Percentiles rank a stretch among this genome's conserved stretches.
These are phyloP conservation scores for Ammospiza caudacuta DNA, from an alignment of 2,113 vertebrate genomes.

Conservation along the genomic window DNA sequence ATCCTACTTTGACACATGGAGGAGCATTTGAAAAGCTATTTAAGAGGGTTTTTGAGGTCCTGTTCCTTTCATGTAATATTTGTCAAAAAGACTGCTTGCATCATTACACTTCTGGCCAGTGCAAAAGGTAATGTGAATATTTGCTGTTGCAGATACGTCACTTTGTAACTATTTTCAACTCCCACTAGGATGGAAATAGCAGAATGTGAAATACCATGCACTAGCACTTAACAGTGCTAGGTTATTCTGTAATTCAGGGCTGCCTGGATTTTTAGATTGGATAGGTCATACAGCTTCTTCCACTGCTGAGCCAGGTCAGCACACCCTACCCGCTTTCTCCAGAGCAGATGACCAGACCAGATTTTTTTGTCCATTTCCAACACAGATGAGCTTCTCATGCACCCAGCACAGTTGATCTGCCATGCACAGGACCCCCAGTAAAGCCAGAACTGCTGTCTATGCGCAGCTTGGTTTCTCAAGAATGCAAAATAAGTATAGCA, in stretches of 20 bases:
- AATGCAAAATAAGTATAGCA: neutral
- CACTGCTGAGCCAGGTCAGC: neutral
- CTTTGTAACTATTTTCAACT: slow-evolving; percentile 45
- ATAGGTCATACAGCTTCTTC: neutral
- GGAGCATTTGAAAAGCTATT: slow-evolving; percentile 31
- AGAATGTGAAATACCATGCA: neutral
- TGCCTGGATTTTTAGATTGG: neutral
- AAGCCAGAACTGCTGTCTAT: neutral
- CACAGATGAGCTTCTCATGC: neutral
- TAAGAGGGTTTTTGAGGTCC: neutral
- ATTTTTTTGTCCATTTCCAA: neutral
- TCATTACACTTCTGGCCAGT: neutral
- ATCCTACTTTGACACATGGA: slow-evolving; percentile 57
- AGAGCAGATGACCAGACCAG: neutral
- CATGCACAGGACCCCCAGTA: neutral
- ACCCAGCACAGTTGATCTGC: neutral
- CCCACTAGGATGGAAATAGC: slow-evolving; percentile 9
- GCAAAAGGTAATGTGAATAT: slow-evolving; percentile 11
- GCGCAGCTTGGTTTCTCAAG: neutral
- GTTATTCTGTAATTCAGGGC: slow-evolving; percentile 28
- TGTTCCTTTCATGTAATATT: neutral
- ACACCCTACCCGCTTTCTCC: neutral
- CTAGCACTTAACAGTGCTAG: slow-evolving; percentile 23
- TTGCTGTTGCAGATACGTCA: slow-evolving; percentile 21
- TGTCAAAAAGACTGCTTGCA: slow-evolving; percentile 10